Evolutionary conservation across 1,140 invertebrate genomes (phyloP).

Genomic region (Gonatopus flavifemur): DNA sequence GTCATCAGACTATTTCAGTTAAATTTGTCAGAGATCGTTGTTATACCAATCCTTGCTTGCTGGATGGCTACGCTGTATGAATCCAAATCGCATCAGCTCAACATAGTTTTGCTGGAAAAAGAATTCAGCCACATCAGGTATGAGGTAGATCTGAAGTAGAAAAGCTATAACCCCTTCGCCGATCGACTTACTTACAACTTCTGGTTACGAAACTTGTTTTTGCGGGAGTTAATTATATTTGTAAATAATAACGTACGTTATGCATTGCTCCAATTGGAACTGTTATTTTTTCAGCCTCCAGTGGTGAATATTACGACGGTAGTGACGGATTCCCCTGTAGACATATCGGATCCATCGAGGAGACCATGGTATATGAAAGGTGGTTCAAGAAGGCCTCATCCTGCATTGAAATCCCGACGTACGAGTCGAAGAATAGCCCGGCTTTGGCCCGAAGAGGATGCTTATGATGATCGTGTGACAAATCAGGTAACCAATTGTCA

Average conservation of each 20-base stretch:
- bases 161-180: background rate
- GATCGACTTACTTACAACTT: background rate
- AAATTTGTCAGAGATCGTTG: background rate
- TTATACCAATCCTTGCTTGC: background rate
- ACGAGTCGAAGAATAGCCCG: constrained; percentile 53
- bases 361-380: constrained; percentile 67
- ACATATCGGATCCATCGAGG: constrained; percentile 40
- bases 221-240: background rate
- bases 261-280: background rate
- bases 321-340: constrained; percentile 29
- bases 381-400: constrained; percentile 58
- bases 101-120: background rate
- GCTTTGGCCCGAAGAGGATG: constrained; percentile 65
- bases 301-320: constrained; percentile 32
- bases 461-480: constrained; percentile 67
- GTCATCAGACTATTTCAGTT: background rate
- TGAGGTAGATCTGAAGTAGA: background rate
- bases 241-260: background rate
- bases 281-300: constrained; percentile 10
- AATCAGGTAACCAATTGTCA: constrained; percentile 67
- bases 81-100: background rate
- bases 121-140: background rate
- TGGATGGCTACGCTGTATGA: background rate
- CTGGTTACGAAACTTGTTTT: background rate
- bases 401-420: constrained; percentile 47